Percentiles rank a stretch among this genome's conserved stretches.
Conservation (phyloP, 2,888 invertebrate species). For the Drosophila suboccidentalis region DNA sequence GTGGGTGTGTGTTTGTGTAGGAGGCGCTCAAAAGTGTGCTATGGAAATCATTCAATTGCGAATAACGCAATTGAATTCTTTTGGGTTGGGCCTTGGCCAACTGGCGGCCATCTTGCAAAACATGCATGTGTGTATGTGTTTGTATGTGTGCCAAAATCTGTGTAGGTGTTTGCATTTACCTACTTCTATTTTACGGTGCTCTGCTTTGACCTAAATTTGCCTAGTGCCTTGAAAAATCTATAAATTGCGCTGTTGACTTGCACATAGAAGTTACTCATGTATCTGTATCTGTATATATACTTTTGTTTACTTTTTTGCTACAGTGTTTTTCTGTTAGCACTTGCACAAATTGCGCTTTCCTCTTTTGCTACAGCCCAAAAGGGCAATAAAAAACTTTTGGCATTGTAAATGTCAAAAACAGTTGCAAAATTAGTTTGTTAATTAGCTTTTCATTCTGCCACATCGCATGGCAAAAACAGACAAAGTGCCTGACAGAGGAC, state of each 20-base stretch:
- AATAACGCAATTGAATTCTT: conserved; percentile 62
- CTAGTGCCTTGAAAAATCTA: conserved; percentile 41
- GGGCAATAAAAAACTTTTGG: conserved; percentile 55
- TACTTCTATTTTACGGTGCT: conserved; percentile 28
- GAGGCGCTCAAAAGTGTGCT: conserved; percentile 58
- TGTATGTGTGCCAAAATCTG: conserved; percentile 11
- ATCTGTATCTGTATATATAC: conserved; percentile 8
- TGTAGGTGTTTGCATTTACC: conserved; percentile 15
- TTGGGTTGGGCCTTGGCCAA: conserved; percentile 22
- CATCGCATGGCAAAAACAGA: conserved; percentile 59
- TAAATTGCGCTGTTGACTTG: conserved; percentile 27
- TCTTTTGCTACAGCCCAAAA: conserved; percentile 6
- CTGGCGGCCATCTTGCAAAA: conserved; percentile 36
- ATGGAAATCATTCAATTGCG: conserved; percentile 58
- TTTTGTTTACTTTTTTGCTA: conserved; percentile 19
- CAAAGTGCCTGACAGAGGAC: conserved; percentile 29
- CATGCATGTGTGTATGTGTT: conserved; percentile 7
- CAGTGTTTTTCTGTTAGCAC: conserved; percentile 15
- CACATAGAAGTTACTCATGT: background rate
- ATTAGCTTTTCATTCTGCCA: conserved; percentile 76
- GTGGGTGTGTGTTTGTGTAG: conserved; percentile 7
- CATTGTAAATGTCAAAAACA: conserved; percentile 77
- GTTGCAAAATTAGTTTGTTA: conserved; percentile 79
- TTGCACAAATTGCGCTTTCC: conserved; percentile 51
- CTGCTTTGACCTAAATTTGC: conserved; percentile 65